Evolutionary conservation across 2,888 invertebrate species (phyloP), one percentile per base, ranked within the genome.

Genomic region (Chironomus tentans): DNA sequence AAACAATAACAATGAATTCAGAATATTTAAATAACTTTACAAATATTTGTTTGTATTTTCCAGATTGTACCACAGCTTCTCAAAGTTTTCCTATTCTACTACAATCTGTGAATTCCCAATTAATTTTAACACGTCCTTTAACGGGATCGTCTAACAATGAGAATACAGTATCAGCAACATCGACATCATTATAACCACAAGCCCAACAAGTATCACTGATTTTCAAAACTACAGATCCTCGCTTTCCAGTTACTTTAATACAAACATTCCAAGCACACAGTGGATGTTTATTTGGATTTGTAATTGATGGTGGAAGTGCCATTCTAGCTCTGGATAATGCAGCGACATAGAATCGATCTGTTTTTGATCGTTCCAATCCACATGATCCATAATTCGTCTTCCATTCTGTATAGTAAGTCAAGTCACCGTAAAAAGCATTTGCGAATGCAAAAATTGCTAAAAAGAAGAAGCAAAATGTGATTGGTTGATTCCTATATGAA

Each of bases 201-300:
- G 28, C 72, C 18, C 72, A 7, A 15, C 62, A 73, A 0, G 72
- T 62, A 10, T 73, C 72, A 61, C 72, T 73, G 10, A 73, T 61
- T 61, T 73, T 73, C 0, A 73, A 7, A 6, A 73, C 62, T 1
- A 73, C 62, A 0, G 61, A 38, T 13, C 72, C 72, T 18, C 61
- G n/a, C 12, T n/a, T 15, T 15, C 72, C 72, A 12, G 38, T 56
- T 2, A 73, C 46, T 73, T 46, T 22, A 4, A 73, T 18, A 62
- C 72, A 73, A 21, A 10, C 7, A 6, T 73, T 15, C n/a, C 28
- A n/a, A 4, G 28, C 62, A 56, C 72, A 73, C 13, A 38, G 28
- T 38, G 72, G 72, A 62, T 73, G 62, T 3, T 62, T 61, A 24
- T 73, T 73, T 22, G 72, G 72, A 13, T 73, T 73, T 62, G 62